Evolutionary conservation across 2,888 invertebrate species (phyloP), one percentile per base, ranked within the genome.

Genomic region (Brassicogethes aeneus): DNA sequence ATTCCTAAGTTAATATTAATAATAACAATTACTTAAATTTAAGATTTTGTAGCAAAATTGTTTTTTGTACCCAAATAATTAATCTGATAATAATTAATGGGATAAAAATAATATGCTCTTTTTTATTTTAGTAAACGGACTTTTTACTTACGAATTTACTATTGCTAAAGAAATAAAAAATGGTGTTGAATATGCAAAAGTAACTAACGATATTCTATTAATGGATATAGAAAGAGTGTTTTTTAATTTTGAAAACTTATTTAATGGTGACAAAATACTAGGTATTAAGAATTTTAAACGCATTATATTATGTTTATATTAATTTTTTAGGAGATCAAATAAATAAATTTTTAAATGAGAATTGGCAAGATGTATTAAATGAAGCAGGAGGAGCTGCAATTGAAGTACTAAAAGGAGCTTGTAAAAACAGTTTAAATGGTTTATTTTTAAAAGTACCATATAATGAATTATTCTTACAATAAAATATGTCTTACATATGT

Each of bases 311-410:
- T 32, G 5, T 10, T 5, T 10, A 32, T 32, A 13, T 10, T 12
- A 5, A 15, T 33, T 17, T 32, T 54, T 36, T 36, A 62, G 62
- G 62, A 34, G 53, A 55, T 5, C 55, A 61, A 44, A 59, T 61
- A 48, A 62, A 61, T 39, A 54, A 47, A 15, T 61, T 64, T 39
- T 44, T 64, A 14, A 62, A 64, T 36, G 62, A 62, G 36, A 64
- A 62, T 44, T 53, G 57, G 50, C 41, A 47, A 36, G 58, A 56
- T 10, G 54, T 64, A n/a, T 30, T 58, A 5, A 51, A 55, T 16
- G 62, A 59, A 36, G 44, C 57, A 8, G 53, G 53, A 15, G 48
- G 44, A n/a, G 41, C 51, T 1, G 39, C 55, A 10, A 40, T 41
- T 12, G 47, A 40, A 30, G 46, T 50, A 1, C 33, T 55, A 5